Conservation (phyloP, 2,888 invertebrate genomes). For the Pecten maximus region DNA sequence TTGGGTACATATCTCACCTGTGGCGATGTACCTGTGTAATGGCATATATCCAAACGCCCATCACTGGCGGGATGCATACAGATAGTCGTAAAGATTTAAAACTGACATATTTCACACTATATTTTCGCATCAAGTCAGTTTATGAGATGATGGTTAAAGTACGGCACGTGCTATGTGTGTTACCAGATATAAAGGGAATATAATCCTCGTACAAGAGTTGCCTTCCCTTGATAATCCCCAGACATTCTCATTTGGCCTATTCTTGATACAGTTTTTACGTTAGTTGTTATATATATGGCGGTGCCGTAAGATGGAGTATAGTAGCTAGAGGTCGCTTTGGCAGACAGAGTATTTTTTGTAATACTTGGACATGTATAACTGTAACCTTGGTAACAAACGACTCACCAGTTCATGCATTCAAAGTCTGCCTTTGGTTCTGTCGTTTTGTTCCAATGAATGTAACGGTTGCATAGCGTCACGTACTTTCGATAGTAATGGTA, state of each 20-base stretch:
- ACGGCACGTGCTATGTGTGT: background rate
- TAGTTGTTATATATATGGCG: background rate
- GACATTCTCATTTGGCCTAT: background rate
- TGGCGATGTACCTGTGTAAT: background rate
- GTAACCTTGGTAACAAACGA: too few species aligned
- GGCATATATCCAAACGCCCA: background rate
- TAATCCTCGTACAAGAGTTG: background rate
- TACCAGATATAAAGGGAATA: background rate
- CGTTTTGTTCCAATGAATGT: background rate
- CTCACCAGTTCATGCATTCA: background rate
- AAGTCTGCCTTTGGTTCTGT: background rate
- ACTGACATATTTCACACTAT: background rate
- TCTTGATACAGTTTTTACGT: background rate
- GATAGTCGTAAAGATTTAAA: constrained; percentile 8
- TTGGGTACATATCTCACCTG: background rate
- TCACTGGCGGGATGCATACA: background rate
- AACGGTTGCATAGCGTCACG: background rate
- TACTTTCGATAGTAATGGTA: background rate
- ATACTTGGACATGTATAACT: too few species aligned
- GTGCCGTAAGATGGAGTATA: background rate
- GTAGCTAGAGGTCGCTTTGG: background rate
- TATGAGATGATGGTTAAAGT: background rate
- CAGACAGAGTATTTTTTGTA: background rate
- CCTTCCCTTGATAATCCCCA: background rate
- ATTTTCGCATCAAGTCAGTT: constrained; percentile 7